Evolutionary conservation across 1,140 invertebrate species (phyloP).

Genomic region (Trichonephila inaurata): DNA sequence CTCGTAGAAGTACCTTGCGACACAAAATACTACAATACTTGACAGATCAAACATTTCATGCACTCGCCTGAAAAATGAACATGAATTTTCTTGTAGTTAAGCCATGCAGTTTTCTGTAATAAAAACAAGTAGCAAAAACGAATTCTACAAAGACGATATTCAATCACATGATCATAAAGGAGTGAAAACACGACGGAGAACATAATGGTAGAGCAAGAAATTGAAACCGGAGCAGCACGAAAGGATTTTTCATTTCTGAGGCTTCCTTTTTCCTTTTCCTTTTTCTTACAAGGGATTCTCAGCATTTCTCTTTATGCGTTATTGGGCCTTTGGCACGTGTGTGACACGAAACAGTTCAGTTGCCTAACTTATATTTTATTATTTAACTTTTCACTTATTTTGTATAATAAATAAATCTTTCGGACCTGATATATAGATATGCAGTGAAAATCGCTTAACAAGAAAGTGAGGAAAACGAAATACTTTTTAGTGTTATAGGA

Average conservation of each 20-base stretch:
- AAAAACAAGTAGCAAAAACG: neutral
- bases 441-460: too few species aligned
- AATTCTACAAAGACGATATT: neutral
- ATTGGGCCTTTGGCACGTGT: conserved; percentile 2
- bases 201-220: neutral
- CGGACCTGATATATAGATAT: too few species aligned
- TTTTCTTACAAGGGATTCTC: neutral
- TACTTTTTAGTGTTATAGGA: too few species aligned
- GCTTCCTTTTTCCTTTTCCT: neutral
- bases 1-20: too few species aligned
- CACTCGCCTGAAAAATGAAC: neutral
- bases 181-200: neutral
- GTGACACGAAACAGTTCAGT: conserved; percentile 16
- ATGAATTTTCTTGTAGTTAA: neutral
- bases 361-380: neutral
- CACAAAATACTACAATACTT: too few species aligned
- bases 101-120: neutral
- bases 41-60: too few species aligned
- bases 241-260: conserved; percentile 3
- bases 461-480: too few species aligned
- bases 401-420: too few species aligned
- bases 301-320: neutral
- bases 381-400: too few species aligned
- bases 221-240: neutral
- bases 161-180: conserved; percentile 1